Conservation (phyloP, 2,113 vertebrate species). For the Collichthys lucidus region DNA sequence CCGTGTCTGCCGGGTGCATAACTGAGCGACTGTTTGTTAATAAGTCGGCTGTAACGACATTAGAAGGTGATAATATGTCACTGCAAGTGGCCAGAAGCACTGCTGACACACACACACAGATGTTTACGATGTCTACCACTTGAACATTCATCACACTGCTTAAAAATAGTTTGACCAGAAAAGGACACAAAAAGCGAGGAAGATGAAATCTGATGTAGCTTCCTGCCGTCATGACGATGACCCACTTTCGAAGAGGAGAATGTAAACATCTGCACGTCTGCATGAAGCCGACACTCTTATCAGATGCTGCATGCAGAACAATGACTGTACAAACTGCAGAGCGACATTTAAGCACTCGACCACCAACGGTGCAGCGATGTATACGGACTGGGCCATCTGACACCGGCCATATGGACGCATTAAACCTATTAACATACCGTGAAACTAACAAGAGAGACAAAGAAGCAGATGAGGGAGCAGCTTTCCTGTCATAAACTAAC, state of each 20-base stretch:
- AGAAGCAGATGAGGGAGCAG: neutral
- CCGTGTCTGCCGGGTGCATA: neutral
- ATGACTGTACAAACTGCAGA: neutral
- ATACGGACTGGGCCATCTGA: neutral
- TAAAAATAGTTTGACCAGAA: neutral
- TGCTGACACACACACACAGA: no score
- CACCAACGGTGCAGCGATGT: neutral
- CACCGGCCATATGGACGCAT: constrained; percentile 30
- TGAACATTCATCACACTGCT: neutral
- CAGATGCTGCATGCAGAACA: neutral
- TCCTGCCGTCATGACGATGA: constrained; percentile 5
- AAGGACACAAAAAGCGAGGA: neutral
- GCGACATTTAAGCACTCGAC: neutral
- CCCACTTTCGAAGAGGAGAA: neutral
- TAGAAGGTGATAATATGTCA: neutral
- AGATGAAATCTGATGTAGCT: constrained; percentile 1
- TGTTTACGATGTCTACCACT: no score
- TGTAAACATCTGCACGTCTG: constrained; percentile 23
- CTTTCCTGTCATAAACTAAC: no score
- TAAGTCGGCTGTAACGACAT: neutral
- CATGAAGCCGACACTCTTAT: neutral
- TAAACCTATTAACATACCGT: constrained; percentile 21
- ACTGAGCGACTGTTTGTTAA: neutral
- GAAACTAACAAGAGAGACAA: constrained; percentile 4
- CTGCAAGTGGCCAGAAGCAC: neutral